These are phyloP conservation scores for Lordiphosa clarofinis DNA, from an alignment of 1,140 invertebrate genomes.

Conservation along the genomic window DNA sequence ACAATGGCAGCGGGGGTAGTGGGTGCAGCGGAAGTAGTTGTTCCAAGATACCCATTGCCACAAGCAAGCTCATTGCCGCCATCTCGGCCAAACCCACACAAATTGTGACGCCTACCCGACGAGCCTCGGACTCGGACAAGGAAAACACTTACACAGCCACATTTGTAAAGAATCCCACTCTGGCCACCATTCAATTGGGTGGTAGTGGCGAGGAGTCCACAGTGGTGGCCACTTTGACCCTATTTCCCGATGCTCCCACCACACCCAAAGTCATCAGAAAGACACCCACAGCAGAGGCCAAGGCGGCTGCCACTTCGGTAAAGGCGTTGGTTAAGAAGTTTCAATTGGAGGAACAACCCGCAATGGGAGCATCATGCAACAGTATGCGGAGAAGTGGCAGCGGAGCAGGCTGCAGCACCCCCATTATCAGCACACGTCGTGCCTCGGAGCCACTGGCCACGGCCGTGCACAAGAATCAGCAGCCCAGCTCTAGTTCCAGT, in stretches of 20 bases:
- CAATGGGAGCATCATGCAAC: slow-evolving; percentile 23
- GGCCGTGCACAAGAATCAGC: slow-evolving; percentile 63
- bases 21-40: slow-evolving; percentile 33
- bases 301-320: slow-evolving; percentile 65
- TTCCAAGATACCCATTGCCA: slow-evolving; percentile 47
- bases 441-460: slow-evolving; percentile 61
- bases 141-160: slow-evolving; percentile 74
- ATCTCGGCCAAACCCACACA: slow-evolving; percentile 45
- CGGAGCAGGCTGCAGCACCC: slow-evolving; percentile 13
- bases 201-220: slow-evolving; percentile 59
- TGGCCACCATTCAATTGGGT: slow-evolving; percentile 55
- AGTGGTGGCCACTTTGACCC: slow-evolving; percentile 63
- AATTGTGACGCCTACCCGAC: slow-evolving; percentile 64
- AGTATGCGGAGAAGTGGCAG: slow-evolving; percentile 31
- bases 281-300: slow-evolving; percentile 62
- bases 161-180: slow-evolving; percentile 57
- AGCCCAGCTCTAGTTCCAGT: slow-evolving; percentile 19
- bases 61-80: slow-evolving; percentile 42
- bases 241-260: slow-evolving; percentile 83
- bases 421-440: slow-evolving; percentile 64
- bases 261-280: slow-evolving; percentile 82
- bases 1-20: slow-evolving; percentile 50
- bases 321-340: slow-evolving; percentile 79
- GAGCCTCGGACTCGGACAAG: slow-evolving; percentile 73
- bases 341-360: slow-evolving; percentile 59